Conservation (phyloP, 2,888 invertebrate genomes). For the Acanthosepion lycidas region DNA sequence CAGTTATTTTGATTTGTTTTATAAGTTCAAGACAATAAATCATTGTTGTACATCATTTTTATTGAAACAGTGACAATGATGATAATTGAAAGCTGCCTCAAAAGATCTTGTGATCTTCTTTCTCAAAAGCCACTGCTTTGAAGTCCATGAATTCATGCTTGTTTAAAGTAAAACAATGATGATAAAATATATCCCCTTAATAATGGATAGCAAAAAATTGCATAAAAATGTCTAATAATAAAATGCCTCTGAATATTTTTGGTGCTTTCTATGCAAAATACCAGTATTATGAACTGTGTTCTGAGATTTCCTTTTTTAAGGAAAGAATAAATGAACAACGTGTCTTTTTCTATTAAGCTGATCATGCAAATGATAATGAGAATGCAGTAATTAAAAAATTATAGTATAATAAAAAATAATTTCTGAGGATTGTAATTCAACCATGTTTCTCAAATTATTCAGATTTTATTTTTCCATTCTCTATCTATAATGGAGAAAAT, state of each 20-base stretch:
- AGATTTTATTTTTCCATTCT: too few species aligned
- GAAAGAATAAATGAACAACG: too few species aligned
- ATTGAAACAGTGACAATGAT: neutral
- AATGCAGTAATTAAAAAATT: too few species aligned
- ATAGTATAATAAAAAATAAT: too few species aligned
- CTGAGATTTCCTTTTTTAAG: neutral
- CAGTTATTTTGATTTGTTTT: neutral
- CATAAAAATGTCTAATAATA: neutral
- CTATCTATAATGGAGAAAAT: too few species aligned
- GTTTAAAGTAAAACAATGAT: too few species aligned
- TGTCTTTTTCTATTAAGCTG: too few species aligned
- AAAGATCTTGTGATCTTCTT: neutral
- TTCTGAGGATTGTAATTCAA: too few species aligned
- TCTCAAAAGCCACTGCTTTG: neutral
- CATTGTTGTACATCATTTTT: neutral
- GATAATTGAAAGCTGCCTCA: neutral
- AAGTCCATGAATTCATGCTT: too few species aligned
- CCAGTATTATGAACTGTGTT: neutral
- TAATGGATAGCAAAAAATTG: neutral
- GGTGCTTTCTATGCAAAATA: neutral
- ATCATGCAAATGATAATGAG: too few species aligned
- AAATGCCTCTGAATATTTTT: neutral
- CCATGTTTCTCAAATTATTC: too few species aligned
- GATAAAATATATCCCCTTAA: neutral
- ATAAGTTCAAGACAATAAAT: neutral